Base-by-base conservation (phyloP, 2,888 invertebrate species). In the Phyllotreta striolata region DNA sequence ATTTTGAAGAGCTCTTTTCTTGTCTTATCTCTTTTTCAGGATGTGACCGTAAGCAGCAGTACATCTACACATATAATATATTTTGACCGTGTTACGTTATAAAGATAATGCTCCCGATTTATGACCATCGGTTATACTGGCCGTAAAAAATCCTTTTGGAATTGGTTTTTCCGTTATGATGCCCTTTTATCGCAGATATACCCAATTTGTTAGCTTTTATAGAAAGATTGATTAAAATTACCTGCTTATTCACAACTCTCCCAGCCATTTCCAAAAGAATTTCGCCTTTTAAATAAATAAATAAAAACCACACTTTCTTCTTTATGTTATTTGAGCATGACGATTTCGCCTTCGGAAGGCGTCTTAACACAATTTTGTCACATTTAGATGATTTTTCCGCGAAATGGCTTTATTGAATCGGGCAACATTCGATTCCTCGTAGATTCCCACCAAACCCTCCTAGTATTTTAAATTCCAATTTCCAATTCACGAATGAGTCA, bases 381-480 rank as follows among this genome's bases (percentile, higher is more conserved):
- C 57, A 39, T n/a, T 38, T 7, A 38, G 35, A n/a, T 47, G n/a
- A 10, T 38, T 38, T 40, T 49, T 41, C 58, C 34, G 40, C 40
- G 34, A 40, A 12, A 7, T 12, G 49, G 9, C 41, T 13, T 41
- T 43, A 43, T 59, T 59, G 41, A 59, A 51, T 59, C 51, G 35
- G 39, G 37, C 43, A 59, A 6, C 13, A 59, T 12, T 41, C 51
- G 43, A 59, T 51, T 58, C 40, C 58, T 58, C 40, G 49, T 49
- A 12, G 58, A 58, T 58, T 46, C 14, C 24, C 43, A 4, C 10
- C 6, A 58, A 58, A 49, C 51, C 58, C 34, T 58, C 14, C 24
- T 8, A n/a, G 38, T 43, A 59, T 59, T 59, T 59, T 41, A 59
- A 59, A 59, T 51, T 59, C 41, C 59, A 59, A 59, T 59, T 51